These are phyloP conservation scores for Oreochromis spilurus DNA, from an alignment of 2,113 vertebrate species.

Conservation along the genomic window DNA sequence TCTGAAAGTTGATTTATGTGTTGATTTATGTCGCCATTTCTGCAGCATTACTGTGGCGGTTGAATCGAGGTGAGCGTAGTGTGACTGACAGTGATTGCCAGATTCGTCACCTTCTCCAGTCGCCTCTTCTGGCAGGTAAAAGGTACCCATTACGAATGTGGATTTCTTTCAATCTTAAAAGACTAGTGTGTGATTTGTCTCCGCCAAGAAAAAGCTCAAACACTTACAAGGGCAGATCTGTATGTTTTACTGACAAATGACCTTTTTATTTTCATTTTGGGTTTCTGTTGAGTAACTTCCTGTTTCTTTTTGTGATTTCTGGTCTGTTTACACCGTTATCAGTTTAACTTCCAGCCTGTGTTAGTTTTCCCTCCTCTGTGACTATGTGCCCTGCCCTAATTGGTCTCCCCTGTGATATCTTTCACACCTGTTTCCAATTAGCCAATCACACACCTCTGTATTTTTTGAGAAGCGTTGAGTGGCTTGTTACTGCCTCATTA, in stretches of 20 bases:
- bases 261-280: background rate
- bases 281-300: background rate
- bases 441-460: background rate
- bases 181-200: background rate
- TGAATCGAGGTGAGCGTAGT: background rate
- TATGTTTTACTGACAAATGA: background rate
- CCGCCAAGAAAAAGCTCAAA: background rate
- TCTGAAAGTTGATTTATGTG: slow-evolving; percentile 33
- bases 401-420: background rate
- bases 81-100: slow-evolving; percentile 17
- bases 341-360: background rate
- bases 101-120: slow-evolving; percentile 6
- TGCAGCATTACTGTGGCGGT: background rate
- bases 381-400: background rate
- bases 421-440: background rate
- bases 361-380: background rate
- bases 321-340: background rate
- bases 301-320: background rate
- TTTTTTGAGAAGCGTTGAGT: background rate
- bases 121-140: background rate
- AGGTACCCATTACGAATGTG: background rate
- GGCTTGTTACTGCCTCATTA: background rate
- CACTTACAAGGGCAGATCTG: background rate
- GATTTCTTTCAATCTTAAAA: background rate
- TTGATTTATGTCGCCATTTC: background rate